phyloP scores from a whole-genome alignment of 2,797 vertebrate species.

The Pterois miles region DNA sequence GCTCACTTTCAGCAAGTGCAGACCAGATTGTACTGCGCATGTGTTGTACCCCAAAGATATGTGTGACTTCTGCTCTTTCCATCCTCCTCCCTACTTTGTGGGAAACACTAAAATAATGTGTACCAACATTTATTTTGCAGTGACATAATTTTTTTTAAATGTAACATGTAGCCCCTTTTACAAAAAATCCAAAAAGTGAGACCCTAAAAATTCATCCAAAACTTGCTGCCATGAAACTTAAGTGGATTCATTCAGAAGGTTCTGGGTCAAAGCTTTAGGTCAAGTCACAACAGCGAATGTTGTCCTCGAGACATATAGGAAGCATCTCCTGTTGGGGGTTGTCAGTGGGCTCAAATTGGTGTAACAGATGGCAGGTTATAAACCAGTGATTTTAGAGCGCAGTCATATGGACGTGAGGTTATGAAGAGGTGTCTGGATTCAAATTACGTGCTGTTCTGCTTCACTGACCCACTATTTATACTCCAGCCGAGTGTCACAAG shows the following conservation, averaged over 20 bases:
- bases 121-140: not conserved
- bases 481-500: conserved; percentile 33
- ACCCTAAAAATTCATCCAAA: too few species aligned
- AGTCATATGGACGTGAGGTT: conserved; percentile 40
- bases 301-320: conserved; percentile 8
- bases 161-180: not conserved
- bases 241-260: not conserved
- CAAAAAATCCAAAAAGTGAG: not conserved
- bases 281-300: not conserved
- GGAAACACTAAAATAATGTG: not conserved
- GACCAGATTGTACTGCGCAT: too few species aligned
- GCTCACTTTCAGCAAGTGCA: too few species aligned
- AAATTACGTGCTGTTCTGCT: conserved; percentile 50
- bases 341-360: not conserved
- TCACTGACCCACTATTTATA: conserved; percentile 68
- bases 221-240: not conserved
- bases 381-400: conserved; percentile 27
- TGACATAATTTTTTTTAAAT: not conserved
- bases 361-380: conserved; percentile 35
- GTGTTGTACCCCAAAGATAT: too few species aligned
- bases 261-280: not conserved
- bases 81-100: not conserved
- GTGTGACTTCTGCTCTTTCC: too few species aligned
- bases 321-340: not conserved
- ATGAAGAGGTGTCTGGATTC: conserved; percentile 43